A percentile compares a stretch with the other conserved stretches of the same genome.
These are phyloP conservation scores for Hecatera dysodea DNA, from an alignment of 2,888 invertebrate genomes.

Conservation along the genomic window DNA sequence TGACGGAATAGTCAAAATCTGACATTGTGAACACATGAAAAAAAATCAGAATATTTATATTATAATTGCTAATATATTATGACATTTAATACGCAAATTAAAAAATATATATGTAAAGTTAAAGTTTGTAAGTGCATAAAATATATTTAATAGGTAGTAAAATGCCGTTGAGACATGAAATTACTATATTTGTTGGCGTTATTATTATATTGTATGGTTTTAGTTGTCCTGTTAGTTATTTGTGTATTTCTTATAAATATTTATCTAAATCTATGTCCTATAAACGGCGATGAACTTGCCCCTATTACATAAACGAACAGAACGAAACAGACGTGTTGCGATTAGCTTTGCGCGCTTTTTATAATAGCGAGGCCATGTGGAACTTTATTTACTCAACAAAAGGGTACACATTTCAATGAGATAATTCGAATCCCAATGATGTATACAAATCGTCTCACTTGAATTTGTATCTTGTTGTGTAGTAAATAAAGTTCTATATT, in stretches of 20 bases:
- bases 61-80: conserved; percentile 34
- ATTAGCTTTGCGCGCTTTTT: neutral
- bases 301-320: neutral
- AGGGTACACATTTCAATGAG: too few relatives aligned
- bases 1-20: neutral
- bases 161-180: conserved; percentile 67
- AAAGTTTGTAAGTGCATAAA: conserved; percentile 74
- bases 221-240: conserved; percentile 31
- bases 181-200: conserved; percentile 55
- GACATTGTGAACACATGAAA: neutral
- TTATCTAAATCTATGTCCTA: neutral
- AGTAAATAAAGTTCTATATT: too few relatives aligned
- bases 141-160: conserved; percentile 78
- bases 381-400: too few relatives aligned
- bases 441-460: too few relatives aligned
- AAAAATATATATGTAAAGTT: conserved; percentile 73
- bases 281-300: conserved; percentile 12
- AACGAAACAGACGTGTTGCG: too few relatives aligned
- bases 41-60: conserved; percentile 17
- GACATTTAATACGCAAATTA: conserved; percentile 36
- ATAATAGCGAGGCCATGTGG: too few relatives aligned
- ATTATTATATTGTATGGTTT: conserved; percentile 28
- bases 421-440: too few relatives aligned
- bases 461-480: too few relatives aligned
- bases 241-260: conserved; percentile 16